Evolutionary conservation across 2,797 vertebrate genomes (phyloP).

Genomic region (Pelobates cultripes): DNA sequence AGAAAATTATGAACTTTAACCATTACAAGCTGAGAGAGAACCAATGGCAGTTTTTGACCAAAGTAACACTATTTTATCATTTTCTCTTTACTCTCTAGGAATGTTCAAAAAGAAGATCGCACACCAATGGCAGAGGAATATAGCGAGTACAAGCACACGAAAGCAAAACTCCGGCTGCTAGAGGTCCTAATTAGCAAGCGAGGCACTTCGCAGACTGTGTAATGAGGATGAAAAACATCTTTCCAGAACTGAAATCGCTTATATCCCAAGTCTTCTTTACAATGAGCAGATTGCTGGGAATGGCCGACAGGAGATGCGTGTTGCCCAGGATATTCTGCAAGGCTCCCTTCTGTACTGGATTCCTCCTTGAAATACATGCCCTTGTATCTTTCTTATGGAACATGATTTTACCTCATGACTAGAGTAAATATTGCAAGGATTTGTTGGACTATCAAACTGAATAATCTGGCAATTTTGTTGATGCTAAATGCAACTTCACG

Average conservation of each 20-base stretch:
- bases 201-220: constrained; percentile 79
- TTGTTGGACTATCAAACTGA: background rate
- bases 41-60: too few species aligned
- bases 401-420: background rate
- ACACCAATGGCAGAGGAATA: constrained; percentile 90
- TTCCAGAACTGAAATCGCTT: background rate
- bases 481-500: background rate
- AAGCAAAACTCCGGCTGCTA: constrained; percentile 92
- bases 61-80: background rate
- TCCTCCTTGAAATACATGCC: background rate
- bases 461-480: background rate
- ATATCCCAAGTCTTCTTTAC: constrained; percentile 5
- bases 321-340: constrained; percentile 1
- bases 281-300: background rate
- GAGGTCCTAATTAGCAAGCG: constrained; percentile 98
- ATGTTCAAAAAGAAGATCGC: constrained; percentile 95
- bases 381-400: background rate
- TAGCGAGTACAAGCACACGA: constrained; percentile 94
- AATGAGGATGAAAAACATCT: constrained; percentile 21
- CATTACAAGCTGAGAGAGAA: too few species aligned
- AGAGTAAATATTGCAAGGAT: background rate
- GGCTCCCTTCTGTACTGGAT: background rate
- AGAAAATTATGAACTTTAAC: too few species aligned
- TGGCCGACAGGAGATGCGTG: background rate
- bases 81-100: constrained; percentile 70